phyloP scores from a whole-genome alignment of 53 echinoderm and acorn worm genomes.

The Hippasteria phrygiana region DNA sequence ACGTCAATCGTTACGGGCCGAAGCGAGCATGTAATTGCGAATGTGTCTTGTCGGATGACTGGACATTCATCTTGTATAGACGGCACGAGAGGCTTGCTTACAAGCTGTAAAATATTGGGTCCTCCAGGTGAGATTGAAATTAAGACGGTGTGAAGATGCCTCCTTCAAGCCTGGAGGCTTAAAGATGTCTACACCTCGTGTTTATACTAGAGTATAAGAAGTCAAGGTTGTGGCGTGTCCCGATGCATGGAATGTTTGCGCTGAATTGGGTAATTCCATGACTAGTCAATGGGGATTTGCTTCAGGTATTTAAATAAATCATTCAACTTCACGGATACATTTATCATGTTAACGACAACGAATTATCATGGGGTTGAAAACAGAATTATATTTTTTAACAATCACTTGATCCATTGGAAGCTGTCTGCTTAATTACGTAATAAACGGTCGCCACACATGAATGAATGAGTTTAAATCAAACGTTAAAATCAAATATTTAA shows the following conservation, averaged over 20 bases:
- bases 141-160: conserved; percentile 55
- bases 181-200: conserved; percentile 1
- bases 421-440: no score
- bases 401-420: no score
- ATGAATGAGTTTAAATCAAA: no score
- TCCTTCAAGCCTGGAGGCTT: not conserved
- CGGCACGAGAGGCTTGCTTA: not conserved
- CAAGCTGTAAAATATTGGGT: conserved; percentile 12
- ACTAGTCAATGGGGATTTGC: no score
- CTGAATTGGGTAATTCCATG: no score
- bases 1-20: not conserved
- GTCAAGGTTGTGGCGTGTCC: conserved; percentile 19
- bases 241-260: not conserved
- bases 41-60: conserved; percentile 13
- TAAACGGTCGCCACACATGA: no score
- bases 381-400: no score
- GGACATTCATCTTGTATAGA: not conserved
- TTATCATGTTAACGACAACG: no score
- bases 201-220: not conserved
- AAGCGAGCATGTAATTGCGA: conserved; percentile 30
- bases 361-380: no score
- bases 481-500: no score
- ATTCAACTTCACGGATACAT: no score
- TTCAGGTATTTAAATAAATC: no score
- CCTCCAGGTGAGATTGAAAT: conserved; percentile 53